Evolutionary conservation across 2,113 vertebrate species (phyloP).

Genomic region (Ictidomys tridecemlineatus): DNA sequence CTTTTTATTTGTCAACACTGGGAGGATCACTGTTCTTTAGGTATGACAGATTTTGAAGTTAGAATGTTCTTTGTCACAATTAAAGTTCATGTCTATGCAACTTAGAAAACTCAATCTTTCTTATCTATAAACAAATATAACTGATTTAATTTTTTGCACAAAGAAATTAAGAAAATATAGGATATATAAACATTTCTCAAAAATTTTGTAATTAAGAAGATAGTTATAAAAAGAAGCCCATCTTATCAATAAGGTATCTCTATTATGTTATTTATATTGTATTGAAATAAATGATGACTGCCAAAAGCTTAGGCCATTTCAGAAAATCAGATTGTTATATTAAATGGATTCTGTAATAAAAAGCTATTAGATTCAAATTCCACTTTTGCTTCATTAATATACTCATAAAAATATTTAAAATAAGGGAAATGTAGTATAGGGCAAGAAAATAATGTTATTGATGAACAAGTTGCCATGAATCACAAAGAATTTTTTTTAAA

Average conservation of each 20-base stretch:
- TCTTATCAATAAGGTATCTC: background rate
- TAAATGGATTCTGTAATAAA: background rate
- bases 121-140: no score
- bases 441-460: background rate
- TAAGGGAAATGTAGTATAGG: background rate
- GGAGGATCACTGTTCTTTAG: no score
- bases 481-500: background rate
- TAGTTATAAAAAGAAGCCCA: background rate
- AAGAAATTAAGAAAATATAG: no score
- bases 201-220: background rate
- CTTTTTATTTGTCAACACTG: no score
- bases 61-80: no score
- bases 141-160: no score
- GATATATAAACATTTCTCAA: no score
- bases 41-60: no score
- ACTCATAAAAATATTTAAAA: constrained; percentile 23
- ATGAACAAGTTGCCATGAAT: background rate
- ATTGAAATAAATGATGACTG: background rate
- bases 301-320: background rate
- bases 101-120: no score
- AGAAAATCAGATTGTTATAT: background rate
- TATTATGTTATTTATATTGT: background rate
- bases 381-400: background rate
- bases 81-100: no score
- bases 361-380: background rate